Percentiles rank a stretch among this genome's conserved stretches.
Conservation (phyloP, 1,140 invertebrate species). For the Orussus abietinus region DNA sequence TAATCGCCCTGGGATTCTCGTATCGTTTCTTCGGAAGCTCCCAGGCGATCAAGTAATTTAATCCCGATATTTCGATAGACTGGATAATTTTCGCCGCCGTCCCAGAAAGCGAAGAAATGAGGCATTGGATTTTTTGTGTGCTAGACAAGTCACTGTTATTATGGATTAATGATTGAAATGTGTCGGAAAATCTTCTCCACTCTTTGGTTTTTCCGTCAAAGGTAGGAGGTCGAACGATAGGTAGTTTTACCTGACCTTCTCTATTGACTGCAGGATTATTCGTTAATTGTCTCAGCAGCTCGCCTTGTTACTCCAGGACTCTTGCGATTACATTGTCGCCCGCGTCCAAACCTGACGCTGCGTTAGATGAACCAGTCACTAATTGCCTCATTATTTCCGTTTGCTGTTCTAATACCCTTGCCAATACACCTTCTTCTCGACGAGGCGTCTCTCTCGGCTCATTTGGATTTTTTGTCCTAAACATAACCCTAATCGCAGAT, state of each 20-base stretch:
- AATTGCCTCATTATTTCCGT: too few species aligned
- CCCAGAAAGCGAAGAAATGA: conserved; percentile 10
- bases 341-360: too few species aligned
- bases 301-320: conserved; percentile 12
- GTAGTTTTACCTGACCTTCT: conserved; percentile 15
- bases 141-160: conserved; percentile 8
- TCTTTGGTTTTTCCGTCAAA: conserved; percentile 19
- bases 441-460: too few species aligned
- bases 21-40: conserved; percentile 19
- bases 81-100: conserved; percentile 18
- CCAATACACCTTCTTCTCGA: too few species aligned
- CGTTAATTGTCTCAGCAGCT: conserved; percentile 5
- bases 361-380: too few species aligned
- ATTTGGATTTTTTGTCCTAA: too few species aligned
- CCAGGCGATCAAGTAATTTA: conserved; percentile 24
- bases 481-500: too few species aligned
- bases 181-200: conserved; percentile 20
- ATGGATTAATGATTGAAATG: conserved; percentile 16
- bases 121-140: conserved; percentile 18
- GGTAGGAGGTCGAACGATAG: conserved; percentile 16
- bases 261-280: conserved; percentile 3
- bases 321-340: conserved; percentile 7
- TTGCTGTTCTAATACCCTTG: too few species aligned
- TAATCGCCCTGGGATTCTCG: conserved; percentile 20
- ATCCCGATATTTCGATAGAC: conserved; percentile 16